phyloP scores from a whole-genome alignment of 2,888 invertebrate genomes.

The Melanostoma mellinum region DNA sequence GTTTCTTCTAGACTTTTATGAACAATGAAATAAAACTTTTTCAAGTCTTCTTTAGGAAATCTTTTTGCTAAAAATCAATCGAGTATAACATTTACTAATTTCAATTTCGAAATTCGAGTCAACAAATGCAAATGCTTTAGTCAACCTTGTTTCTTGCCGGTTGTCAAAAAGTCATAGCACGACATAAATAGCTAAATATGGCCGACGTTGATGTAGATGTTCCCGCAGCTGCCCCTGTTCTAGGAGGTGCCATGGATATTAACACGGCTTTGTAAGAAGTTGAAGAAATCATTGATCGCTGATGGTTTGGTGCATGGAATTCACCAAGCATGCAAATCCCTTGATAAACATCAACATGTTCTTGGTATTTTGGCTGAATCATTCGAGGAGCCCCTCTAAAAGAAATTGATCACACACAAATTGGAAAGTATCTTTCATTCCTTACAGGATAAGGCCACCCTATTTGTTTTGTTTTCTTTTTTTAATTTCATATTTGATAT shows the following conservation, averaged over 20 bases:
- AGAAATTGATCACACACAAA: slow-evolving; percentile 93
- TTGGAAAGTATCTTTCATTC: too few species aligned
- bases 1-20: too few species aligned
- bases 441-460: too few species aligned
- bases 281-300: slow-evolving; percentile 96
- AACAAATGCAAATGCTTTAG: too few species aligned
- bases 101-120: too few species aligned
- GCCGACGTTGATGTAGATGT: slow-evolving; percentile 92
- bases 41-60: too few species aligned
- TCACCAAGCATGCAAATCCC: slow-evolving; percentile 97
- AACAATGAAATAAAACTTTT: too few species aligned
- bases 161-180: slow-evolving; percentile 81
- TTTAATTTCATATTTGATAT: too few species aligned
- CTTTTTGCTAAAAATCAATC: too few species aligned
- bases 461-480: too few species aligned
- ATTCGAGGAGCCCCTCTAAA: slow-evolving; percentile 98
- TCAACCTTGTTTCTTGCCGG: slow-evolving; percentile 81
- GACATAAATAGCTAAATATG: slow-evolving; percentile 84
- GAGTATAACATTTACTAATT: too few species aligned
- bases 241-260: slow-evolving; percentile 94
- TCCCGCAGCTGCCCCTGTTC: slow-evolving; percentile 85
- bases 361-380: slow-evolving; percentile 98
- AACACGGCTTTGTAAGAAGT: slow-evolving; percentile 97
- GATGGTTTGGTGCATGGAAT: slow-evolving; percentile 98
- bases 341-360: slow-evolving; percentile 97